These are phyloP conservation scores for Hydrolagus affinis DNA, from an alignment of 2,113 vertebrate genomes.

Conservation along the genomic window DNA sequence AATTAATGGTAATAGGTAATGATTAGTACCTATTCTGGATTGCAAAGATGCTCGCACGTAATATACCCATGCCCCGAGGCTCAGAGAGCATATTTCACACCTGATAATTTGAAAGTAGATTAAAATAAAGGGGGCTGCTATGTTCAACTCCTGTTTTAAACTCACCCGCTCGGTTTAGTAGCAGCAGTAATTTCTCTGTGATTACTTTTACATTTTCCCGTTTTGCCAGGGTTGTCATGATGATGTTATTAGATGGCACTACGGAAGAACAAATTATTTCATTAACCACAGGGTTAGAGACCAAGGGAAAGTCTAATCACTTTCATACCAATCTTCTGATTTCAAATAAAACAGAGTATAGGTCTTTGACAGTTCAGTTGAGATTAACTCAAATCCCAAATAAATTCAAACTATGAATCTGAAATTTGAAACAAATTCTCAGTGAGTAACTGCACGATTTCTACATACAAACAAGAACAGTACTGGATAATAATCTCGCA, in stretches of 20 bases:
- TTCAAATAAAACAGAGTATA: not conserved
- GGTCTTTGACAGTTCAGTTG: not conserved
- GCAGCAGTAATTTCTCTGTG: conserved; percentile 82
- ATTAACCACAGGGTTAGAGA: not conserved
- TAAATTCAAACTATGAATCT: not conserved
- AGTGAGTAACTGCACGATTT: too few species aligned
- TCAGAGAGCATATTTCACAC: not conserved
- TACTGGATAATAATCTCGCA: too few species aligned
- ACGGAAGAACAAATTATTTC: conserved; percentile 30
- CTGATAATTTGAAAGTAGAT: not conserved
- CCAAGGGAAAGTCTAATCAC: rapidly evolving
- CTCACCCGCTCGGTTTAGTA: conserved; percentile 88
- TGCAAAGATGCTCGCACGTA: not conserved
- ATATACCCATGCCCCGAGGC: too few species aligned
- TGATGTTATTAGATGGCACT: conserved; percentile 79
- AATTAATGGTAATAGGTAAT: not conserved
- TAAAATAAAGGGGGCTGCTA: not conserved
- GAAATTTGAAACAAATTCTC: too few species aligned
- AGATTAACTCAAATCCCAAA: not conserved
- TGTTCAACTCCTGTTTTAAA: not conserved
- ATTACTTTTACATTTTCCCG: conserved; percentile 82
- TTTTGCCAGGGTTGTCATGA: conserved; percentile 82
- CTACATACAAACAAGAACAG: too few species aligned
- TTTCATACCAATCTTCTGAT: not conserved
- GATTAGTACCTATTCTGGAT: not conserved